A percentile compares a stretch with the other conserved stretches of the same genome.
phyloP scores from a whole-genome alignment of 2,888 invertebrate species.

The Chaitophorus viminalis region DNA sequence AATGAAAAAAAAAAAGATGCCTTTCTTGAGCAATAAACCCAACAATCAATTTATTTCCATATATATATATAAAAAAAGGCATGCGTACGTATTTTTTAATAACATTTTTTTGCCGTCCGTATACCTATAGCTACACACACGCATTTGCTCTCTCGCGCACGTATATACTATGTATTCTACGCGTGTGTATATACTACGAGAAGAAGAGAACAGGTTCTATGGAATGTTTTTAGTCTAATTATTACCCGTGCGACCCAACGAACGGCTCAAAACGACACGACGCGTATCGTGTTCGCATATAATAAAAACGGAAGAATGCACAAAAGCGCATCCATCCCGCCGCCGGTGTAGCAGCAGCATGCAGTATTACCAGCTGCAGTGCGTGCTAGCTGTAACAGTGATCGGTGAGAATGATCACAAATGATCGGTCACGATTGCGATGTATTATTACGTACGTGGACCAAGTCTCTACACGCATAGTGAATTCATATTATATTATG shows the following conservation, averaged over 20 bases:
- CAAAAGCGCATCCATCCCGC: slow-evolving; percentile 15
- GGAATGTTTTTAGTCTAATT: slow-evolving; percentile 53
- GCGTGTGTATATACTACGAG: no score
- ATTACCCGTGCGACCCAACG: slow-evolving; percentile 25
- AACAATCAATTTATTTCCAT: background rate
- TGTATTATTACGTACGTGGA: background rate
- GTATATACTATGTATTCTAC: background rate
- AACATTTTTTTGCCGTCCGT: slow-evolving; percentile 18
- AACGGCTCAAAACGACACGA: slow-evolving; percentile 17
- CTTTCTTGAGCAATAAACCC: slow-evolving; percentile 10
- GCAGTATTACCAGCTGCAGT: no score
- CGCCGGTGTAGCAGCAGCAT: no score
- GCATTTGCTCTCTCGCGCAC: background rate
- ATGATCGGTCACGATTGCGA: background rate
- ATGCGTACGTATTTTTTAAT: slow-evolving; percentile 20
- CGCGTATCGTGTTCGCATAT: slow-evolving; percentile 12
- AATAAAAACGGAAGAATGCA: slow-evolving; percentile 21
- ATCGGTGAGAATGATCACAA: background rate
- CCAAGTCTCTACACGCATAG: background rate
- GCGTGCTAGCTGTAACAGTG: background rate
- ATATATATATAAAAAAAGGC: background rate
- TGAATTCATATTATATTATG: no score
- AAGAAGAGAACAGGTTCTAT: slow-evolving; percentile 32
- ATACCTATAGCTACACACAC: background rate
- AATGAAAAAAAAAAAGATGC: background rate